Conservation (phyloP, 2,797 vertebrate species). For the Natrix natrix region DNA sequence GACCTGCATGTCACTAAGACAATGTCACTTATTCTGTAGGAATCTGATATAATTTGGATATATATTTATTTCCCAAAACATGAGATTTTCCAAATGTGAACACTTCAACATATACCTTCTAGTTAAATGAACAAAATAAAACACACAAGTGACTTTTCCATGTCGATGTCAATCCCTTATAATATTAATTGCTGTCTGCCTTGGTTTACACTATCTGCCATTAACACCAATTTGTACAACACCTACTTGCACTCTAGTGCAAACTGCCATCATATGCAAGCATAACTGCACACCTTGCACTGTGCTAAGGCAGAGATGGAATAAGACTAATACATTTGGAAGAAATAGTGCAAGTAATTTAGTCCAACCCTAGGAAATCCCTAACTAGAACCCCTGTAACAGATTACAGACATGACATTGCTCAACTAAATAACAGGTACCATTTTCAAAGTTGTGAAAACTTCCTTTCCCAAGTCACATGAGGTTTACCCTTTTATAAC, state of each 20-base stretch:
- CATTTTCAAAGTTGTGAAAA: neutral
- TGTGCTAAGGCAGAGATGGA: neutral
- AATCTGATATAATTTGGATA: neutral
- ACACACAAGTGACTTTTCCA: neutral
- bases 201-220: slow-evolving; percentile 2
- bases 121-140: neutral
- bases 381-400: neutral
- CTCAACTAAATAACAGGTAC: neutral
- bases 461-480: neutral
- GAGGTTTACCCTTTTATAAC: neutral
- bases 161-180: neutral
- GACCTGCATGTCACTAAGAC: neutral
- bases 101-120: neutral
- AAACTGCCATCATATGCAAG: neutral
- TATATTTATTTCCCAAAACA: neutral
- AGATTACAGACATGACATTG: neutral
- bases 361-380: neutral
- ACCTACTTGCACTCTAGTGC: neutral
- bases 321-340: neutral
- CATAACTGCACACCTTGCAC: neutral
- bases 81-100: neutral
- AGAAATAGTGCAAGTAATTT: neutral
- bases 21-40: neutral
- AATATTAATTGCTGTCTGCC: neutral
- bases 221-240: slow-evolving; percentile 2